A percentile compares a stretch with the other conserved stretches of the same genome.
phyloP scores from a whole-genome alignment of 2,113 vertebrate genomes.

The Podarcis muralis region DNA sequence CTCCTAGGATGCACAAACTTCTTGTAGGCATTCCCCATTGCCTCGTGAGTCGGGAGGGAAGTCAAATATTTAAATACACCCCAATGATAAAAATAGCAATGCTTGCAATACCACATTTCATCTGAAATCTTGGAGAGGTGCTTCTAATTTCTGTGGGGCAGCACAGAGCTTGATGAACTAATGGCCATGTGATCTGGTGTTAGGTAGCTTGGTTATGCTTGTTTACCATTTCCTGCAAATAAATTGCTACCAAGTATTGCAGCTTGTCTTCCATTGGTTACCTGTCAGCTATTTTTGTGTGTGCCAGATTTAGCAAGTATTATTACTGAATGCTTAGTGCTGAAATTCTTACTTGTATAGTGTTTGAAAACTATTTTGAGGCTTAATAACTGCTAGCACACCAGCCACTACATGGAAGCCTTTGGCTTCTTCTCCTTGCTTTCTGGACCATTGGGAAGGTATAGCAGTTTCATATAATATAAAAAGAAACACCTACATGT shows the following conservation, averaged over 20 bases:
- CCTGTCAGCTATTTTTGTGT: background rate
- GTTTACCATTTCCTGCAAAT: background rate
- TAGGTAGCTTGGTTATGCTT: background rate
- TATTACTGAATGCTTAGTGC: background rate
- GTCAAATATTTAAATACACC: background rate
- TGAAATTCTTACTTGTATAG: background rate
- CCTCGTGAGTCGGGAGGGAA: background rate
- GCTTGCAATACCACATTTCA: background rate
- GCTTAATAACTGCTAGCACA: background rate
- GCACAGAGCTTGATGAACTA: background rate
- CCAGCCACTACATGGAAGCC: background rate
- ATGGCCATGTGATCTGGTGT: background rate
- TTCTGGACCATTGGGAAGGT: background rate
- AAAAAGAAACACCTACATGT: background rate
- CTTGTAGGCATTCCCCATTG: background rate
- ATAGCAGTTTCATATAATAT: background rate
- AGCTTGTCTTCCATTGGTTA: background rate
- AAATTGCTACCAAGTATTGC: background rate
- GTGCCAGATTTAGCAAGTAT: background rate
- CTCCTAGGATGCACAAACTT: too few species aligned
- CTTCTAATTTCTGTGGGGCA: background rate
- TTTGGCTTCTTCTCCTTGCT: background rate
- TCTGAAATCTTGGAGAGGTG: background rate
- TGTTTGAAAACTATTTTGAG: background rate
- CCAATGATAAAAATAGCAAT: background rate